Conservation (phyloP, 2,113 vertebrate genomes). For the Trinectes maculatus region DNA sequence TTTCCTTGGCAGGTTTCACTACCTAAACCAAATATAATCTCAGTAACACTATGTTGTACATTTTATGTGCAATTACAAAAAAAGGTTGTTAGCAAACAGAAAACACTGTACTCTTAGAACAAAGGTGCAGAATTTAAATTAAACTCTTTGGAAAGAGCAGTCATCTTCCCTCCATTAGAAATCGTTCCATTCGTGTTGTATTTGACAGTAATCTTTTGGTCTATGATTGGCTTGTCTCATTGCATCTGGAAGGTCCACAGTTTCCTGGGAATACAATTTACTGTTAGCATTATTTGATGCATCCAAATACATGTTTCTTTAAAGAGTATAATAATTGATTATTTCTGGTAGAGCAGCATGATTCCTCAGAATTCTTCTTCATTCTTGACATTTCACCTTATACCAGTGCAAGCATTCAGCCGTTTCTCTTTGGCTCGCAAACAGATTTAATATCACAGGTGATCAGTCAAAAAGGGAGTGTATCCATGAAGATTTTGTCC, state of each 20-base stretch:
- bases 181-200: constrained; percentile 35
- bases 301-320: background rate
- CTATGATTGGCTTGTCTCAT: constrained; percentile 40
- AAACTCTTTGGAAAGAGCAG: constrained; percentile 24
- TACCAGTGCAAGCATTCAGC: constrained; percentile 21
- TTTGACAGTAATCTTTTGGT: constrained; percentile 64
- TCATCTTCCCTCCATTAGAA: constrained; percentile 15
- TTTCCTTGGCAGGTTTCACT: background rate
- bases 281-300: constrained; percentile 7
- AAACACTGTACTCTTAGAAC: constrained; percentile 4
- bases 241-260: constrained; percentile 14
- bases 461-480: constrained; percentile 88
- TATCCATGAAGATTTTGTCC: constrained; percentile 96
- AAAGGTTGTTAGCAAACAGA: background rate
- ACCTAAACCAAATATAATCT: constrained; percentile 4
- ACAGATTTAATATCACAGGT: constrained; percentile 11
- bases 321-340: constrained; percentile 3
- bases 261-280: constrained; percentile 25
- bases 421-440: constrained; percentile 26
- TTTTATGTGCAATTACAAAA: constrained; percentile 21
- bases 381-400: constrained; percentile 9
- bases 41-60: background rate
- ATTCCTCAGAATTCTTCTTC: constrained; percentile 22
- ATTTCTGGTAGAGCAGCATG: constrained; percentile 14
- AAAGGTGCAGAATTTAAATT: background rate